Conservation (phyloP, 2,888 invertebrate genomes). For the Tridacna gigas region DNA sequence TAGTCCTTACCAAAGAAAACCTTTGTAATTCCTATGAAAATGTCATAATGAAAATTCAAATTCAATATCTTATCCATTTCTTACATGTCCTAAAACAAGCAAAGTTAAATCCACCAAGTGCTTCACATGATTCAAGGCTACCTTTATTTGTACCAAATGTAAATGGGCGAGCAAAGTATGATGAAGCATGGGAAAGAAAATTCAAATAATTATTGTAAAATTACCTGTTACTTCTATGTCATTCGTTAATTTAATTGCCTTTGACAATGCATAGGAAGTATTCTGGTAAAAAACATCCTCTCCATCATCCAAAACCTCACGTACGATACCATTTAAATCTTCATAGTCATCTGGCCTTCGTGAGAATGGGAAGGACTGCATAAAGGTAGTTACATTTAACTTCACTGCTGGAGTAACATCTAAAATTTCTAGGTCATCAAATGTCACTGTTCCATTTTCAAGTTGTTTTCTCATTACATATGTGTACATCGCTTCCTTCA, state of each 20-base stretch:
- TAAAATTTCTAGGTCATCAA: constrained; percentile 59
- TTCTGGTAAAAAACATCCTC: constrained; percentile 43
- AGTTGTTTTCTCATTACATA: constrained; percentile 60
- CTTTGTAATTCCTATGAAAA: too few relatives aligned
- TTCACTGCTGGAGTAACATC: constrained; percentile 55
- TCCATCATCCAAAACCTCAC: constrained; percentile 10
- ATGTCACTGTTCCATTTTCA: constrained; percentile 49
- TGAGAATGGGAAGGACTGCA: constrained; percentile 62
- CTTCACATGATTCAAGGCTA: too few relatives aligned
- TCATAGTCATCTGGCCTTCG: constrained; percentile 64
- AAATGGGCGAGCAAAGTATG: background rate
- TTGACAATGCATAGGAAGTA: constrained; percentile 43
- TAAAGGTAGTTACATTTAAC: constrained; percentile 64
- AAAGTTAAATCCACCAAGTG: too few relatives aligned
- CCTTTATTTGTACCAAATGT: too few relatives aligned
- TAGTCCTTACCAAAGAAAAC: too few relatives aligned
- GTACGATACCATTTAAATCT: constrained; percentile 48
- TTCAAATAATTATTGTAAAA: background rate
- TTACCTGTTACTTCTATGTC: constrained; percentile 63
- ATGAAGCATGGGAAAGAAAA: too few relatives aligned
- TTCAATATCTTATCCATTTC: too few relatives aligned
- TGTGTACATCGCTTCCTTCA: constrained; percentile 48
- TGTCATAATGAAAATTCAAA: too few relatives aligned
- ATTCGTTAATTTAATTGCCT: constrained; percentile 41
- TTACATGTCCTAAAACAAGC: too few relatives aligned